phyloP scores from a whole-genome alignment of 1,140 invertebrate genomes.

The Microplitis demolitor region DNA sequence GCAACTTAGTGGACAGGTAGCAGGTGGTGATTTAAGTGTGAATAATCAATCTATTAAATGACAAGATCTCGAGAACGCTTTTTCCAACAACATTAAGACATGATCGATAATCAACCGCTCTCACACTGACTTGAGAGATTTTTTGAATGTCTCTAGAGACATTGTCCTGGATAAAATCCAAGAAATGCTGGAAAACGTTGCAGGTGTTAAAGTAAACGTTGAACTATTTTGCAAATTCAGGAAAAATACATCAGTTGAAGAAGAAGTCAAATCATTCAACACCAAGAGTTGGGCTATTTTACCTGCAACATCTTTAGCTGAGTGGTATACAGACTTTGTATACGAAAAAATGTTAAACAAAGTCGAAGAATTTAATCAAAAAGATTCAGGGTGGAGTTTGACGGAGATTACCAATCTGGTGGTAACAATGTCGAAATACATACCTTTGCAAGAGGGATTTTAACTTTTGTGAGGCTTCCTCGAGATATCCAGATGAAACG shows the following conservation, averaged over 20 bases:
- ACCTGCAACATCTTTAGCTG: not conserved
- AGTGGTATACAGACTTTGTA: not conserved
- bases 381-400: constrained; percentile 31
- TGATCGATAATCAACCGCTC: not conserved
- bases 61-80: not conserved
- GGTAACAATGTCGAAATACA: constrained; percentile 38
- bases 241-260: too few relatives aligned
- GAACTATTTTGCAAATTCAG: too few relatives aligned
- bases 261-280: not conserved
- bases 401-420: constrained; percentile 30
- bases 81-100: not conserved
- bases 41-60: not conserved
- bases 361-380: not conserved
- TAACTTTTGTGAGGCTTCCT: constrained; percentile 23
- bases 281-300: not conserved
- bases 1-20: too few relatives aligned
- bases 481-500: constrained; percentile 28
- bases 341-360: not conserved
- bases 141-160: not conserved
- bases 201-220: not conserved
- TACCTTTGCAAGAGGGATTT: constrained; percentile 37
- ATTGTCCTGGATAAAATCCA: not conserved
- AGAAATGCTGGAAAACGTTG: not conserved
- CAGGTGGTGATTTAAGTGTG: too few relatives aligned
- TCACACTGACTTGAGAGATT: not conserved